phyloP scores from a whole-genome alignment of 1,140 invertebrate genomes.

The Trinorchestia longiramus region DNA sequence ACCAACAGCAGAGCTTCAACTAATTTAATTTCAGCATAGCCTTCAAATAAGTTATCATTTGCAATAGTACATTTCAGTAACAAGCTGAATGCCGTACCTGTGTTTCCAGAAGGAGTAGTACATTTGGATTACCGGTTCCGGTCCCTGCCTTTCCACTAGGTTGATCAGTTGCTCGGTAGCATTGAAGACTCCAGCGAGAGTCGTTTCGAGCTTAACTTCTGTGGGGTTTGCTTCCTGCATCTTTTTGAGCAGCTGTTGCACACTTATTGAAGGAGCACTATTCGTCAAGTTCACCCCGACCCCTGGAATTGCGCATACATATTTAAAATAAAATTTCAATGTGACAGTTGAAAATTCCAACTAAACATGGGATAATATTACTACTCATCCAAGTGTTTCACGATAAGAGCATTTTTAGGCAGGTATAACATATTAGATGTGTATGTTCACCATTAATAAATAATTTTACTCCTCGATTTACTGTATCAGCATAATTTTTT shows the following conservation, averaged over 20 bases:
- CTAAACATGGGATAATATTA: no score
- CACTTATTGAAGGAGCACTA: background rate
- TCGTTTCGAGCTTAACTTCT: background rate
- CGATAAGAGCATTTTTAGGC: no score
- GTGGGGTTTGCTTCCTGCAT: background rate
- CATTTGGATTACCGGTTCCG: slow-evolving; percentile 2
- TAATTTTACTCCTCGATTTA: no score
- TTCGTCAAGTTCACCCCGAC: slow-evolving; percentile 7
- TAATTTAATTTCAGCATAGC: no score
- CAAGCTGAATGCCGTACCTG: background rate
- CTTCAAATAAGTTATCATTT: no score
- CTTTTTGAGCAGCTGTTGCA: background rate
- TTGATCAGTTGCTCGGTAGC: background rate
- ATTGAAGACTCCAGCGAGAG: slow-evolving; percentile 17
- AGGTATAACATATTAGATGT: no score
- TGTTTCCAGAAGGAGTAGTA: slow-evolving; percentile 50
- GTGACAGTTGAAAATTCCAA: background rate
- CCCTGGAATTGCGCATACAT: background rate
- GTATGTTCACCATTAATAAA: no score
- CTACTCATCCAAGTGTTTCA: no score
- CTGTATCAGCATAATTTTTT: no score
- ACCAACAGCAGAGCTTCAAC: no score
- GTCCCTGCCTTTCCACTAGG: background rate
- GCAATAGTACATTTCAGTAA: no score
- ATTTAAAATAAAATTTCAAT: background rate